Evolutionary conservation across 2,113 vertebrate species (phyloP).

Genomic region (Sterna hirundo): DNA sequence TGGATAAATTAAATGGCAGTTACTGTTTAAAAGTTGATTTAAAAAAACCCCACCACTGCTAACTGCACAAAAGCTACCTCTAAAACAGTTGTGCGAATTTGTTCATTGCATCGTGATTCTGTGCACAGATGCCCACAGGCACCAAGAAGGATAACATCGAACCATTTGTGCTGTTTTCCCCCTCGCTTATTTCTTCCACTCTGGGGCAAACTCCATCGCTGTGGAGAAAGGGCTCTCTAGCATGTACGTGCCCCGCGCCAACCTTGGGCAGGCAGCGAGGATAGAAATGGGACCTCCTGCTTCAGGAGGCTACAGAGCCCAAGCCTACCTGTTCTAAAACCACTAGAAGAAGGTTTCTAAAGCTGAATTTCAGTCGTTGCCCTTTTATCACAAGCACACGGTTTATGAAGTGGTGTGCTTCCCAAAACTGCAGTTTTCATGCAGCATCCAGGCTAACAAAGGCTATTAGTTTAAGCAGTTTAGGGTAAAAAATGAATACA

Average conservation of each 20-base stretch:
- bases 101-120: accelerated
- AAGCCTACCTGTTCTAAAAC: too few species aligned
- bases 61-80: too few species aligned
- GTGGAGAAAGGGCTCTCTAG: too few species aligned
- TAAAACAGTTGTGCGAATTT: too few species aligned
- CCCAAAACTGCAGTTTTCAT: not conserved
- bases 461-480: not conserved
- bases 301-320: not conserved
- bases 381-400: not conserved
- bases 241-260: accelerated
- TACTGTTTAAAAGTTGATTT: not conserved
- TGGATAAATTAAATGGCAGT: not conserved
- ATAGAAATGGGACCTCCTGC: accelerated
- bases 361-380: not conserved
- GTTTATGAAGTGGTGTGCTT: not conserved
- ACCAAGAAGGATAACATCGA: accelerated
- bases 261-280: accelerated
- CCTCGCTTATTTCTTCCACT: not conserved
- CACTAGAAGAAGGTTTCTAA: not conserved
- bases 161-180: not conserved
- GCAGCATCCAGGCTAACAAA: not conserved
- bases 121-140: not conserved
- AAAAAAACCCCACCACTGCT: too few species aligned
- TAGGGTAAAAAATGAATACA: not conserved
- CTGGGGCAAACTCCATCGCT: not conserved